Base-by-base conservation (phyloP, 2,797 vertebrate species). In the Lepidocolaptes lacrymiger region DNA sequence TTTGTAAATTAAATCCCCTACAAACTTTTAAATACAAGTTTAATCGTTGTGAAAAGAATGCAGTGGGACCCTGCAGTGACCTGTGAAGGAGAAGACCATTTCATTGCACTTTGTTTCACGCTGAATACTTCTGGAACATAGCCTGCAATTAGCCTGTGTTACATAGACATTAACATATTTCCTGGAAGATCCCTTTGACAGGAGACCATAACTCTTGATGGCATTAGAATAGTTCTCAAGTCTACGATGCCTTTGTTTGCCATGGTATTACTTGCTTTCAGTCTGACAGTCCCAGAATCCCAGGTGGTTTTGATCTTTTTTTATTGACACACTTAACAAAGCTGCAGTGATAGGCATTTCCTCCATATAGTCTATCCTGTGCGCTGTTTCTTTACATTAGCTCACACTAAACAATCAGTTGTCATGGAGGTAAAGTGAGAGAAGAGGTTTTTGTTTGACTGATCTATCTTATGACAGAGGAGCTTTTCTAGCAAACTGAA, bases 1-100 rank as follows among this genome's bases (percentile, higher is more conserved):
- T 94, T 95, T 94, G 51, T 87, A 90, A 93, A 89, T 79, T 74
- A 95, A 83, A 79, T 91, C 39, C 61, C 46, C 67, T 44, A 58
- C 64, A 93, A n/a, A 43, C 61, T 81, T 34, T 89, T 85, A 92
- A 94, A 88, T 73, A 73, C n/a, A 69, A 79, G 37, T 66, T 77
- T 92, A 66, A 89, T 87, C 19, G 14, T 93, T 89, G 76, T 86
- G 79, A 58, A 96, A 96, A 76, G 49, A 67, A 93, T n/a, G 58
- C 83, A 87, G 2, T 54, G 34, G 66, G 89, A 74, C 36, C 56
- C 82, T 86, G 67, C 32, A 79, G 66, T 83, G 95, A 93, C 83
- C 75, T 89, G 62, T 68, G 36, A 69, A 75, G 10, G 59, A 61
- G n/a, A 93, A 39, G 84, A 37, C 49, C 71, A 69, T 59, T 90